These are phyloP conservation scores for Plutomurus gul DNA, from an alignment of 1,140 invertebrate species.

Conservation along the genomic window DNA sequence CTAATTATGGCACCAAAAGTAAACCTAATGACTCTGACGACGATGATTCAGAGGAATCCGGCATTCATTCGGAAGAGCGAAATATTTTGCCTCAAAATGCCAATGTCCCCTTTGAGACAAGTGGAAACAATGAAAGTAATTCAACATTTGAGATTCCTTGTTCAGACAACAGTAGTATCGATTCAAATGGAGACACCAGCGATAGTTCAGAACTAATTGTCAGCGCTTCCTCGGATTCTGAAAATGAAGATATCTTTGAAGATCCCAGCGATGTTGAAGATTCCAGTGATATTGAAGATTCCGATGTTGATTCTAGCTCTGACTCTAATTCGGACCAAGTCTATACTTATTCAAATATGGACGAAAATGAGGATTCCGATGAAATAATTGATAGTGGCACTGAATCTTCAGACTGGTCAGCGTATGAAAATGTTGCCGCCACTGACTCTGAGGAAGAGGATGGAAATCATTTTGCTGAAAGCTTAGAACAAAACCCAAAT, in stretches of 20 bases:
- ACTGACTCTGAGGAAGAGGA: neutral
- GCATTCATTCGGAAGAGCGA: neutral
- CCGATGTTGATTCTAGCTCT: neutral
- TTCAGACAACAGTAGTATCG: neutral
- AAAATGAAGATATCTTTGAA: too few species aligned
- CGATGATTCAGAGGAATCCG: neutral
- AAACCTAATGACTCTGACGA: neutral
- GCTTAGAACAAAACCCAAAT: too few species aligned
- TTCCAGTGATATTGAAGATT: neutral
- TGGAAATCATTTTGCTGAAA: neutral
- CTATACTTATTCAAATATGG: too few species aligned
- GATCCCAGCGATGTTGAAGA: neutral
- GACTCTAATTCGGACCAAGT: neutral
- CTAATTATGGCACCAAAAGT: neutral
- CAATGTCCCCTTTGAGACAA: neutral
- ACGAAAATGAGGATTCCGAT: neutral
- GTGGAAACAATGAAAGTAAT: neutral
- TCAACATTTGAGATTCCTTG: neutral
- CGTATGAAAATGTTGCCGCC: neutral
- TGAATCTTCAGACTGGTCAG: too few species aligned
- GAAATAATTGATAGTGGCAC: neutral
- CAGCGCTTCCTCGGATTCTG: too few species aligned
- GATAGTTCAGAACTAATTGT: too few species aligned
- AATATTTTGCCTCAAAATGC: neutral
- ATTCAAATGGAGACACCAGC: neutral